phyloP scores from a whole-genome alignment of 2,113 vertebrate species.

The Himantopus leucocephalus region DNA sequence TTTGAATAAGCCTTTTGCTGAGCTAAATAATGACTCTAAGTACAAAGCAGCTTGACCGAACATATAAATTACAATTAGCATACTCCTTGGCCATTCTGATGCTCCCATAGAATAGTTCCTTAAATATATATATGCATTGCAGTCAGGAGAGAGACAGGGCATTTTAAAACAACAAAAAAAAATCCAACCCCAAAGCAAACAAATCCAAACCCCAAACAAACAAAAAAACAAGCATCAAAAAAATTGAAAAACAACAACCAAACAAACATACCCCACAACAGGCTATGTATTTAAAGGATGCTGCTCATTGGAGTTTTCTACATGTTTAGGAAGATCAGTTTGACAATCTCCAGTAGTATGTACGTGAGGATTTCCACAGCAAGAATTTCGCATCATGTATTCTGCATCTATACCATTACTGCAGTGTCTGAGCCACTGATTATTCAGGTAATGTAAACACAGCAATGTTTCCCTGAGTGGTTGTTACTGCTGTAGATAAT shows the following conservation, averaged over 20 bases:
- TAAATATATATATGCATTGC: background rate
- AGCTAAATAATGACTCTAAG: background rate
- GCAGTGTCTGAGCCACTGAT: background rate
- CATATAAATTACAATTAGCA: background rate
- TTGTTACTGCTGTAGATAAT: rapidly evolving
- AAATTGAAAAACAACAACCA: background rate
- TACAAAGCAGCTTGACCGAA: background rate
- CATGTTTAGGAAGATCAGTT: background rate
- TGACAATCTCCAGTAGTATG: background rate
- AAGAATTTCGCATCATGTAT: rapidly evolving
- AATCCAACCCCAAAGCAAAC: too few species aligned
- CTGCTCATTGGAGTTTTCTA: background rate
- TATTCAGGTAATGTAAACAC: background rate
- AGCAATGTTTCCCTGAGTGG: background rate
- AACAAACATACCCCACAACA: too few species aligned
- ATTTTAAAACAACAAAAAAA: background rate
- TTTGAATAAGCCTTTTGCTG: background rate
- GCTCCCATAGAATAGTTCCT: background rate
- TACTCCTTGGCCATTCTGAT: background rate
- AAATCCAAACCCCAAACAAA: background rate
- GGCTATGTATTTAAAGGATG: background rate
- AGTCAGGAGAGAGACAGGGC: too few species aligned
- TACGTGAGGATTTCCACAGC: background rate
- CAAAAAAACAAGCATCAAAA: rapidly evolving
- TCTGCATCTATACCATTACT: background rate